phyloP scores from a whole-genome alignment of 1,140 invertebrate genomes.

The Dryas iulia region DNA sequence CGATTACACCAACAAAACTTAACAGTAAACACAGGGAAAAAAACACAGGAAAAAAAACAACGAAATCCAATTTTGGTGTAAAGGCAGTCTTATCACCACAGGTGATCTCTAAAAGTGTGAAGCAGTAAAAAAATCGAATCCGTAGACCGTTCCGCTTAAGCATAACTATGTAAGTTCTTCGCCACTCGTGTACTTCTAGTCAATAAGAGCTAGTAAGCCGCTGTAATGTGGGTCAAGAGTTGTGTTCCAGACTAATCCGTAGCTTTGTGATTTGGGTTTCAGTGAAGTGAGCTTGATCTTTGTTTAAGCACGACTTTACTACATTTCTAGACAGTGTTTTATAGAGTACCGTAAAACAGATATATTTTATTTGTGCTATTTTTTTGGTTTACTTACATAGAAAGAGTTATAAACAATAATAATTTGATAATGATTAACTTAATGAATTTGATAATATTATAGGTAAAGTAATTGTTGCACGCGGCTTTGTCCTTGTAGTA shows the following conservation, averaged over 20 bases:
- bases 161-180: not conserved
- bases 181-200: not conserved
- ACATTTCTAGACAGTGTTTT: not conserved
- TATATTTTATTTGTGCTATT: not conserved
- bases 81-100: too few species aligned
- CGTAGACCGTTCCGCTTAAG: not conserved
- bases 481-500: too few species aligned
- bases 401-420: too few species aligned
- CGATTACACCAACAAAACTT: too few species aligned
- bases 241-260: conserved; percentile 5
- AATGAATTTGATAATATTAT: too few species aligned
- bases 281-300: not conserved
- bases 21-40: too few species aligned
- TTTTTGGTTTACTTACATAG: too few species aligned
- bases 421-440: too few species aligned
- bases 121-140: not conserved
- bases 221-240: conserved; percentile 18
- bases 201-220: conserved; percentile 10
- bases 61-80: too few species aligned
- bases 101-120: not conserved
- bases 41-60: too few species aligned
- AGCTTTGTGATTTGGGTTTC: conserved; percentile 9
- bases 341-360: not conserved
- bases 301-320: not conserved
- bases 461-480: too few species aligned